Conservation (phyloP, 1,140 invertebrate genomes). For the Teleopsis dalmanni region DNA sequence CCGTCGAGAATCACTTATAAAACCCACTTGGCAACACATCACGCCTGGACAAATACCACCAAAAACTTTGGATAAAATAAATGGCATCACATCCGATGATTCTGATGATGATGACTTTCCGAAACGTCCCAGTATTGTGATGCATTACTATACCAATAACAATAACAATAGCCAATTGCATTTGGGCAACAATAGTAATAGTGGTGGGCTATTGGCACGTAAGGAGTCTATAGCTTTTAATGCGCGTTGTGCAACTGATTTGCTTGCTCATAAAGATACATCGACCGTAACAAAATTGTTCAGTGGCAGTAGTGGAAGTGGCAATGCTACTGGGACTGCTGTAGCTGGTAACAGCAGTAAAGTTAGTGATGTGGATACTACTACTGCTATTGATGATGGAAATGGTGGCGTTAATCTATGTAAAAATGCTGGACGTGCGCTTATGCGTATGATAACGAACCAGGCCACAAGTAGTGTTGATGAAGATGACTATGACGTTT, state of each 20-base stretch:
- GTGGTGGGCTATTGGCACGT: constrained; percentile 1
- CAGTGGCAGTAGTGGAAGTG: constrained; percentile 21
- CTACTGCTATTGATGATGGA: not conserved
- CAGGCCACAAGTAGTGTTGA: constrained; percentile 15
- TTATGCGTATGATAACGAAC: constrained; percentile 37
- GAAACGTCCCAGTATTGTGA: constrained; percentile 35
- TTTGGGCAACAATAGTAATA: no score
- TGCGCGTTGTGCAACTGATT: no score
- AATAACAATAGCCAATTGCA: no score
- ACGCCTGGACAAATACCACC: constrained; percentile 35
- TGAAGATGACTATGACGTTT: constrained; percentile 36
- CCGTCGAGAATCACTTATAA: constrained; percentile 38
- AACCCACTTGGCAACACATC: constrained; percentile 43
- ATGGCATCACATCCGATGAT: constrained; percentile 33
- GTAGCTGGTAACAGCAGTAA: not conserved
- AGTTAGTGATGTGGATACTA: not conserved
- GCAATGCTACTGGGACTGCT: constrained; percentile 16
- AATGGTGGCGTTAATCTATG: constrained; percentile 23
- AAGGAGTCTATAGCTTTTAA: no score
- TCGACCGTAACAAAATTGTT: constrained; percentile 13
- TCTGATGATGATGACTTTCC: constrained; percentile 30
- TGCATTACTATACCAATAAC: constrained; percentile 11
- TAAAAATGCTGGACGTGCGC: constrained; percentile 31
- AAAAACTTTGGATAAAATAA: constrained; percentile 40
- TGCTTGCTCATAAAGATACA: constrained; percentile 25